These are phyloP conservation scores for Muscicapa comitata DNA, from an alignment of 2,797 vertebrate genomes.

Conservation along the genomic window DNA sequence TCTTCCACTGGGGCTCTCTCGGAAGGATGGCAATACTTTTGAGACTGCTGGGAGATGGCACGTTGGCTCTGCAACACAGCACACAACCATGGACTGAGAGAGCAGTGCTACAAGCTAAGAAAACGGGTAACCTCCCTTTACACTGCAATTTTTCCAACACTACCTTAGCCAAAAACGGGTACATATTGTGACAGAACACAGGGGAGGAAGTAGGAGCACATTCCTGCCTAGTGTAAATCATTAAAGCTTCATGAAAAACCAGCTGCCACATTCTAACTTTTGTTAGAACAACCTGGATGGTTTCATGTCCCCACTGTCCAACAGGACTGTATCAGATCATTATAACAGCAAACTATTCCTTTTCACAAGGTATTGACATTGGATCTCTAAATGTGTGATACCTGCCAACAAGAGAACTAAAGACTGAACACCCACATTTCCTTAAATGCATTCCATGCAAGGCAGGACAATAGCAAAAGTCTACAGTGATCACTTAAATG, in stretches of 20 bases:
- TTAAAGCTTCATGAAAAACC: neutral
- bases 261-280: neutral
- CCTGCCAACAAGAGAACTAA: conserved; percentile 33
- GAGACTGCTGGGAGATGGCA: conserved; percentile 82
- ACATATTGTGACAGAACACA: neutral
- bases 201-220: neutral
- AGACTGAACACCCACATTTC: neutral
- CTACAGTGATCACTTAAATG: conserved; percentile 26
- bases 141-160: neutral
- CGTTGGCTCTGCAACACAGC: conserved; percentile 82
- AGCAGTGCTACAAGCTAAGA: neutral
- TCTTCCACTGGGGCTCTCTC: conserved; percentile 86
- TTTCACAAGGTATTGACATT: neutral
- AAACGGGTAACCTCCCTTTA: neutral
- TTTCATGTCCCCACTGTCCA: neutral
- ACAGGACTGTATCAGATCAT: neutral
- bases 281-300: neutral
- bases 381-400: conserved; percentile 3
- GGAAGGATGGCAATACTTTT: conserved; percentile 84
- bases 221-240: neutral
- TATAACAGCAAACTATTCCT: neutral
- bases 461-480: conserved; percentile 48
- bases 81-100: conserved; percentile 18
- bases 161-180: neutral
- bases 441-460: conserved; percentile 33